Evolutionary conservation across 2,113 vertebrate species (phyloP).

Genomic region (Garra rufa): DNA sequence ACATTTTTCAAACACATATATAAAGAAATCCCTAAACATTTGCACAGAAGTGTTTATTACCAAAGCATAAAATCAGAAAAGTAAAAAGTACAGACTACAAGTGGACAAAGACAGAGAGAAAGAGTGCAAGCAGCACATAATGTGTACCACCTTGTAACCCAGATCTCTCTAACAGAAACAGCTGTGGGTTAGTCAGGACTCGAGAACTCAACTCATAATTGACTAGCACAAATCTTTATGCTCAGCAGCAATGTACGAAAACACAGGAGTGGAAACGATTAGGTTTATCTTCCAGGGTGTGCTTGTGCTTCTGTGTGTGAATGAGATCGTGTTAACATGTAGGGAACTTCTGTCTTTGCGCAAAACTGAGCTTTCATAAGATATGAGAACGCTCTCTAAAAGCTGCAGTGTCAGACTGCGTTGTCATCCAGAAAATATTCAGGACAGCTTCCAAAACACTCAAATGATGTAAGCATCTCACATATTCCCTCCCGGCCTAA

Average conservation of each 20-base stretch:
- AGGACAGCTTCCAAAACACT: slow-evolving; percentile 77
- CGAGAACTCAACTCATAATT: neutral
- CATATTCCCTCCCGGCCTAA: slow-evolving; percentile 67
- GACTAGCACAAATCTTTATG: neutral
- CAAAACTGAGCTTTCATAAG: slow-evolving; percentile 34
- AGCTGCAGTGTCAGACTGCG: slow-evolving; percentile 70
- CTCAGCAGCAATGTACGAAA: neutral
- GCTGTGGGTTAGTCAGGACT: neutral
- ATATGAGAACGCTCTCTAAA: slow-evolving; percentile 67
- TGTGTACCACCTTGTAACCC: neutral
- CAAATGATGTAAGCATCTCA: slow-evolving; percentile 73
- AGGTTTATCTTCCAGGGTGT: neutral
- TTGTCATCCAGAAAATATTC: slow-evolving; percentile 75
- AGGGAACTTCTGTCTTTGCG: neutral
- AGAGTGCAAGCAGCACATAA: neutral
- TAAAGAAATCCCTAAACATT: no score
- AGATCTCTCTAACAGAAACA: slow-evolving; percentile 17
- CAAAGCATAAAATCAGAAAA: neutral
- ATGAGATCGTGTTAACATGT: neutral
- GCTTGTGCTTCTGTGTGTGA: neutral
- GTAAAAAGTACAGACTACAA: neutral
- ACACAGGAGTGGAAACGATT: neutral
- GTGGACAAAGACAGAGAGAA: neutral
- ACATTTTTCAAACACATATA: no score
- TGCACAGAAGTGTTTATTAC: no score